A percentile compares a stretch with the other conserved stretches of the same genome.
Conservation (phyloP, 2,797 vertebrate genomes). For the Ctenochaetus hawaiiensis region DNA sequence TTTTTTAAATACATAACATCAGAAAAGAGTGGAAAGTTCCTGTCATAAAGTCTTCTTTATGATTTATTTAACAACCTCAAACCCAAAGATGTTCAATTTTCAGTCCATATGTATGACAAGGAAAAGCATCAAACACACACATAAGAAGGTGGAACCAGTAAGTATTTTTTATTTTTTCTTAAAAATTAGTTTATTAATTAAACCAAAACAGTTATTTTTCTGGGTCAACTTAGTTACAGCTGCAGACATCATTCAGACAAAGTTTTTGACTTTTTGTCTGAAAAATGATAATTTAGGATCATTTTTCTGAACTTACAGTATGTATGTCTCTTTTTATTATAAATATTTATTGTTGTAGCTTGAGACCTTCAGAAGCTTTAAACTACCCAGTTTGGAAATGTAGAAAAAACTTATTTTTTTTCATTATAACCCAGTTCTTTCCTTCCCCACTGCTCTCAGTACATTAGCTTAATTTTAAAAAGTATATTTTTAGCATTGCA, state of each 20-base stretch:
- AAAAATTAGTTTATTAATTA: too few species aligned
- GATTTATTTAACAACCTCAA: too few species aligned
- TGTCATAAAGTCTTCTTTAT: too few species aligned
- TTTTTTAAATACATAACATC: too few species aligned
- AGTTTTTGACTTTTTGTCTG: not conserved
- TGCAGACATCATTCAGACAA: not conserved
- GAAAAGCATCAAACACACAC: too few species aligned
- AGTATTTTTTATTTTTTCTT: too few species aligned
- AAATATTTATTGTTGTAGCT: not conserved
- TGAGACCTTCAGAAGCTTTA: not conserved
- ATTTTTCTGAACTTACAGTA: not conserved
- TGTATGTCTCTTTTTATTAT: not conserved
- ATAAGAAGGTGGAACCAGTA: too few species aligned
- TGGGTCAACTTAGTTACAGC: not conserved
- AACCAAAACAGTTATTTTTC: too few species aligned
- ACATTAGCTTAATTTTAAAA: not conserved
- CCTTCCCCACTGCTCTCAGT: not conserved
- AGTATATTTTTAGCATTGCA: not conserved
- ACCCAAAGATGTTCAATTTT: too few species aligned
- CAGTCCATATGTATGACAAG: too few species aligned
- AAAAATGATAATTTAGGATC: not conserved
- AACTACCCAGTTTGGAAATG: not conserved
- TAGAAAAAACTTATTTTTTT: not conserved
- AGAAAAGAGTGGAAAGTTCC: too few species aligned
- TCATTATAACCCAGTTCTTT: not conserved